Evolutionary conservation across 2,113 vertebrate species (phyloP).

Genomic region (Uria lomvia): DNA sequence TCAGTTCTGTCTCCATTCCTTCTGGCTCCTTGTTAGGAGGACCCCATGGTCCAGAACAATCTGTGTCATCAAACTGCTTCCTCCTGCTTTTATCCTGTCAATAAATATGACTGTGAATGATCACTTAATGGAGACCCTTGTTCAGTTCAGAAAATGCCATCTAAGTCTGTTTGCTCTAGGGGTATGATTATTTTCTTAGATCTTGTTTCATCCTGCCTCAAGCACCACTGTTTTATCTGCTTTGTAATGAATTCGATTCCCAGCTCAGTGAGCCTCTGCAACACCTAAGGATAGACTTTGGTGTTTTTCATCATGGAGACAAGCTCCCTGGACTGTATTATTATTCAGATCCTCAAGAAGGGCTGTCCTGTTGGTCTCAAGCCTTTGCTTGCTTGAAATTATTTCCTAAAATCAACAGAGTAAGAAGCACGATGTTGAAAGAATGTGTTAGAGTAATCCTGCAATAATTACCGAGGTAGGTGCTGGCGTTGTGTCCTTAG

Average conservation of each 20-base stretch:
- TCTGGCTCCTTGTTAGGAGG: not conserved
- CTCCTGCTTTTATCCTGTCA: not conserved
- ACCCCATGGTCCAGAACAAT: not conserved
- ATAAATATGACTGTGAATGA: conserved; percentile 38
- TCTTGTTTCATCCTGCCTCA: conserved; percentile 38
- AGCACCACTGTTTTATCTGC: conserved; percentile 26
- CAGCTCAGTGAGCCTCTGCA: conserved; percentile 42
- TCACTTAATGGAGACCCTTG: conserved; percentile 20
- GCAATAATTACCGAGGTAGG: not conserved
- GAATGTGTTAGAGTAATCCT: not conserved
- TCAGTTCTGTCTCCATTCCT: not conserved
- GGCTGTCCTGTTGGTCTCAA: not conserved
- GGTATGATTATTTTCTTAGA: conserved; percentile 53
- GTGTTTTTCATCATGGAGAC: conserved; percentile 17
- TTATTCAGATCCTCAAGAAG: conserved; percentile 21
- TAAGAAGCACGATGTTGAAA: not conserved
- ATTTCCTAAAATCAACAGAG: conserved; percentile 11
- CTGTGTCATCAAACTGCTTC: not conserved
- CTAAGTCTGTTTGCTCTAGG: conserved; percentile 26
- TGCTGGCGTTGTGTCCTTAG: not conserved
- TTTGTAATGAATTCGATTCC: conserved; percentile 28
- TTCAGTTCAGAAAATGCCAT: conserved; percentile 38
- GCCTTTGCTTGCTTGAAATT: not conserved
- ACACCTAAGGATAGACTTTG: conserved; percentile 51
- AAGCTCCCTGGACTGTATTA: not conserved